Base-by-base conservation (phyloP, 2,888 invertebrate genomes). In the Folsomia manolachei region DNA sequence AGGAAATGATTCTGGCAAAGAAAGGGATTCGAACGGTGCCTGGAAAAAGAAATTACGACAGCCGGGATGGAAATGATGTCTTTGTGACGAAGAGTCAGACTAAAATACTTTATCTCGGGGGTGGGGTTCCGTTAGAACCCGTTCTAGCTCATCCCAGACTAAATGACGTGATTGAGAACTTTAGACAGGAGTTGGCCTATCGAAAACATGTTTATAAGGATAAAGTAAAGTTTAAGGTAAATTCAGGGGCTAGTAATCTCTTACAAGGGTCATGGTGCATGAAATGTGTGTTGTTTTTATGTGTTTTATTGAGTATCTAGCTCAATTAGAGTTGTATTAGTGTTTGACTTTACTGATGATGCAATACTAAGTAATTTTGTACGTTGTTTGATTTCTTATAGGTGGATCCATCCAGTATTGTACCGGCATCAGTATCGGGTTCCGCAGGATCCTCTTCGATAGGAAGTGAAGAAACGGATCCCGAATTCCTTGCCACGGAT, bases 351-450 rank as follows among this genome's bases (percentile, higher is more conserved):
- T n/a, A n/a, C n/a, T n/a, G n/a, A n/a, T n/a, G n/a, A n/a, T n/a
- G n/a, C n/a, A n/a, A n/a, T n/a, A n/a, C n/a, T n/a, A n/a, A n/a
- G n/a, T n/a, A n/a, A n/a, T n/a, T n/a, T n/a, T n/a, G n/a, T n/a
- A n/a, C n/a, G n/a, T n/a, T n/a, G n/a, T n/a, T n/a, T n/a, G n/a
- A n/a, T n/a, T n/a, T 68, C 25, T 73, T 63, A 21, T 65, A 81
- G 81, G 81, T 81, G 69, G 81, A 81, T 69, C 81, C 81, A 11
- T 78, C 79, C 23, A 81, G 78, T 66, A 75, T 81, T 64, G 76
- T 81, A 61, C 81, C 81, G 11, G 79, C 76, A 19, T 79, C 78
- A 18, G 76, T 79, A 26, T 72, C 72, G 19, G 75, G 75, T 61
- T 75, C 78, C 52, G 68, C 75, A 60, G 78, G 75, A 60, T 75